These are phyloP conservation scores for Coluber constrictor DNA, from an alignment of 2,797 vertebrate genomes.

Conservation along the genomic window DNA sequence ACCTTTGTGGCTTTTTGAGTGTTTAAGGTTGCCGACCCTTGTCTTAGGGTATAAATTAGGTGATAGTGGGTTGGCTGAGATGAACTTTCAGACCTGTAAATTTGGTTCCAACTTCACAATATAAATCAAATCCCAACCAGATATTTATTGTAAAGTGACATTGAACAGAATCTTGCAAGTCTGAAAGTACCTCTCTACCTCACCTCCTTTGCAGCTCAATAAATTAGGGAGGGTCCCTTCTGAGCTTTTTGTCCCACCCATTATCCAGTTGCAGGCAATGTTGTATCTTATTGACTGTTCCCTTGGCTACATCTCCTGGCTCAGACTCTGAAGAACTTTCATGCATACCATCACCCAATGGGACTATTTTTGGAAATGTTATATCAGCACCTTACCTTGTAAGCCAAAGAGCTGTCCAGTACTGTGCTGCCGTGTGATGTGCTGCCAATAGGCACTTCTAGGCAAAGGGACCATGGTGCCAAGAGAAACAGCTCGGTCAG, in stretches of 20 bases:
- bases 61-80: background rate
- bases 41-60: background rate
- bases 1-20: too few species aligned
- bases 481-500: constrained; percentile 69
- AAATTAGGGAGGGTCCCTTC: fast-evolving
- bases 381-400: constrained; percentile 65
- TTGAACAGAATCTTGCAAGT: background rate
- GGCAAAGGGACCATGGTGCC: constrained; percentile 76
- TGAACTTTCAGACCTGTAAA: background rate
- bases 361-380: background rate
- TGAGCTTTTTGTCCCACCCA: background rate
- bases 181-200: background rate
- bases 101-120: background rate
- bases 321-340: background rate
- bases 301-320: background rate
- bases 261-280: background rate
- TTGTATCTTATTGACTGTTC: background rate
- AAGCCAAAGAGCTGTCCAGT: constrained; percentile 71
- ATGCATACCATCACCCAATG: background rate
- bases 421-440: constrained; percentile 76
- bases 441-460: constrained; percentile 81
- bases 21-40: too few species aligned
- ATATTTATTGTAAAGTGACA: background rate
- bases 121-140: background rate
- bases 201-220: background rate